These are phyloP conservation scores for Holothuria leucospilota DNA, from an alignment of 53 echinoderm and acorn worm genomes.

Conservation along the genomic window DNA sequence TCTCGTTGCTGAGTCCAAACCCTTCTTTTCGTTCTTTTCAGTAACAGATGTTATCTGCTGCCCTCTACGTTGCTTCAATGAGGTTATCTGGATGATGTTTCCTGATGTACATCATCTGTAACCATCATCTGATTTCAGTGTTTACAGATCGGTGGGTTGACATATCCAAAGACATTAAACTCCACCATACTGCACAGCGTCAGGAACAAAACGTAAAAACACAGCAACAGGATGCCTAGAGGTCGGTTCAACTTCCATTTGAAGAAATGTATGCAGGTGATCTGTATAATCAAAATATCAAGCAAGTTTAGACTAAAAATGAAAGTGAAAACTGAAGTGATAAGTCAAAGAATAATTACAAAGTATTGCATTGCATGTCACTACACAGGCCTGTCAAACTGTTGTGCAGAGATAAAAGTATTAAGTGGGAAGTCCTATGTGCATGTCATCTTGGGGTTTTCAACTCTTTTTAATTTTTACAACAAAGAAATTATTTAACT, in stretches of 20 bases:
- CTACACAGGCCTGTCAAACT: no score
- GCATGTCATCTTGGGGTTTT: no score
- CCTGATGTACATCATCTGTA: neutral
- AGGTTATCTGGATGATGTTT: neutral
- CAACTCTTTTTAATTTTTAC: no score
- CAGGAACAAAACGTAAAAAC: constrained; percentile 85
- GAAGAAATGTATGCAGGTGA: constrained; percentile 89
- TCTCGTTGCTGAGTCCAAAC: neutral
- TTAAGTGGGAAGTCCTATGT: no score
- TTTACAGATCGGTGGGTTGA: constrained; percentile 86
- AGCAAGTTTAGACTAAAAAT: neutral
- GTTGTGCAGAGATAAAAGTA: no score
- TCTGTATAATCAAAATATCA: constrained; percentile 53
- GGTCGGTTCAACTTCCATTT: constrained; percentile 81
- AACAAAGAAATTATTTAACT: no score
- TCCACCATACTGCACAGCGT: constrained; percentile 82
- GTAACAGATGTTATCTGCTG: no score
- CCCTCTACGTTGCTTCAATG: neutral
- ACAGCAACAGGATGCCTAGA: constrained; percentile 71
- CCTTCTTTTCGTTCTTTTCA: no score
- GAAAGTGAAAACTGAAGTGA: neutral
- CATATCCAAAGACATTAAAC: constrained; percentile 93
- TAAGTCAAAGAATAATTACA: neutral
- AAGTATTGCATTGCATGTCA: no score
- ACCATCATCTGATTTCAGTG: constrained; percentile 4